A percentile compares a stretch with the other conserved stretches of the same genome.
These are phyloP conservation scores for Anableps anableps DNA, from an alignment of 2,797 vertebrate genomes.

Conservation along the genomic window DNA sequence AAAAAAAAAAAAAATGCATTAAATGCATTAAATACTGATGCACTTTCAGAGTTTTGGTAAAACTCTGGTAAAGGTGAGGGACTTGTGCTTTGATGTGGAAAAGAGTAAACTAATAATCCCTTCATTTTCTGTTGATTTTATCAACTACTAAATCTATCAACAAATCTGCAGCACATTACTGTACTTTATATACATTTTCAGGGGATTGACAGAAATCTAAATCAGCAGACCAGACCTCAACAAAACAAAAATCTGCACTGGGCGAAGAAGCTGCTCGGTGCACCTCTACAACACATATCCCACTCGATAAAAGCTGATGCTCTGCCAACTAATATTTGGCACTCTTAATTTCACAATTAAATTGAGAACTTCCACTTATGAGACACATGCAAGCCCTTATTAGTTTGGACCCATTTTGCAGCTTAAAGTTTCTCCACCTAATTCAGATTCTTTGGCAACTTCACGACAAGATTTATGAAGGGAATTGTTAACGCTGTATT, in stretches of 20 bases:
- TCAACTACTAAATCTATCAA: not conserved
- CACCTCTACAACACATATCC: constrained; percentile 18
- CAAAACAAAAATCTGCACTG: not conserved
- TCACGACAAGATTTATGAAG: constrained; percentile 37
- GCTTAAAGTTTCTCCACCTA: constrained; percentile 16
- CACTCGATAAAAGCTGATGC: constrained; percentile 2
- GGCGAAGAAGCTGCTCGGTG: not conserved
- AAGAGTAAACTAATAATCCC: not conserved
- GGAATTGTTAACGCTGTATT: constrained; percentile 1
- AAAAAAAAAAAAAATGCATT: not conserved
- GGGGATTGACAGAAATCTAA: not conserved
- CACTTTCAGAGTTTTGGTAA: not conserved
- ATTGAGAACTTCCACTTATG: constrained; percentile 19
- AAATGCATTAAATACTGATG: not conserved
- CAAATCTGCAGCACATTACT: not conserved
- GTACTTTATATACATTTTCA: not conserved
- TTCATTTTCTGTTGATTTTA: not conserved
- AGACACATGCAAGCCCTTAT: constrained; percentile 6
- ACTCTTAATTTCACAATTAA: constrained; percentile 32
- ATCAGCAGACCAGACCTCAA: not conserved
- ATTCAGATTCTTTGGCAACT: constrained; percentile 63
- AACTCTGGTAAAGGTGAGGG: not conserved
- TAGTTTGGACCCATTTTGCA: constrained; percentile 49
- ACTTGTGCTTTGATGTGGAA: not conserved
- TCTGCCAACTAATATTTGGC: constrained; percentile 44